These are phyloP conservation scores for Ochropleura leucogaster DNA, from an alignment of 2,888 invertebrate species.

Conservation along the genomic window DNA sequence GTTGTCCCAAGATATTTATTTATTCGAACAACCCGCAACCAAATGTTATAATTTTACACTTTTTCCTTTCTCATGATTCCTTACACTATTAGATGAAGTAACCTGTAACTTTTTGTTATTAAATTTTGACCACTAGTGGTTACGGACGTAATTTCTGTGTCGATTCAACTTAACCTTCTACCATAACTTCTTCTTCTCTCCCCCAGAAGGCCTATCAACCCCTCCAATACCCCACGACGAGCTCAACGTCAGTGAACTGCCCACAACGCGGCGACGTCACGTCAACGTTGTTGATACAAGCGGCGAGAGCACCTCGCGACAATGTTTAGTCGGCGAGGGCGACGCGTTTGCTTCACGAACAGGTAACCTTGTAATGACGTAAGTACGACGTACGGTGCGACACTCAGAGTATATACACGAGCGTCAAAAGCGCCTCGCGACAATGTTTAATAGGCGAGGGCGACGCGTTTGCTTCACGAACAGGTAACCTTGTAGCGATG, in stretches of 20 bases:
- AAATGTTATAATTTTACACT: too few relatives aligned
- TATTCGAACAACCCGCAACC: too few relatives aligned
- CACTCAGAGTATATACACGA: too few relatives aligned
- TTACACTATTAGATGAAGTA: too few relatives aligned
- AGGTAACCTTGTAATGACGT: slow-evolving; percentile 31
- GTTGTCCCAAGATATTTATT: too few relatives aligned
- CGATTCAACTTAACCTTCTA: neutral
- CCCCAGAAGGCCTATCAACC: slow-evolving; percentile 70
- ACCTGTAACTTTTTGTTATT: too few relatives aligned
- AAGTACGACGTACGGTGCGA: too few relatives aligned
- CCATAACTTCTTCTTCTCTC: neutral
- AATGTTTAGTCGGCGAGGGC: slow-evolving; percentile 65
- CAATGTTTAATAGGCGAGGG: slow-evolving; percentile 68
- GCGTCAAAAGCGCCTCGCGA: neutral
- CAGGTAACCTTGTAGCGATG: slow-evolving; percentile 32
- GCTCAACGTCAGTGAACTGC: slow-evolving; percentile 13
- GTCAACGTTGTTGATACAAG: slow-evolving; percentile 69
- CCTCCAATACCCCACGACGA: slow-evolving; percentile 61
- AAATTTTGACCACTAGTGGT: too few relatives aligned
- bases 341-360: slow-evolving; percentile 51
- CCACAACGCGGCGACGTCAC: slow-evolving; percentile 49
- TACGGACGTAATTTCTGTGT: too few relatives aligned
- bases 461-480: slow-evolving; percentile 45
- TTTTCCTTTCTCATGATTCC: too few relatives aligned
- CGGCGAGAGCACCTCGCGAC: slow-evolving; percentile 73